Evolutionary conservation across 1,140 invertebrate species (phyloP).

Genomic region (Camponotus floridanus): DNA sequence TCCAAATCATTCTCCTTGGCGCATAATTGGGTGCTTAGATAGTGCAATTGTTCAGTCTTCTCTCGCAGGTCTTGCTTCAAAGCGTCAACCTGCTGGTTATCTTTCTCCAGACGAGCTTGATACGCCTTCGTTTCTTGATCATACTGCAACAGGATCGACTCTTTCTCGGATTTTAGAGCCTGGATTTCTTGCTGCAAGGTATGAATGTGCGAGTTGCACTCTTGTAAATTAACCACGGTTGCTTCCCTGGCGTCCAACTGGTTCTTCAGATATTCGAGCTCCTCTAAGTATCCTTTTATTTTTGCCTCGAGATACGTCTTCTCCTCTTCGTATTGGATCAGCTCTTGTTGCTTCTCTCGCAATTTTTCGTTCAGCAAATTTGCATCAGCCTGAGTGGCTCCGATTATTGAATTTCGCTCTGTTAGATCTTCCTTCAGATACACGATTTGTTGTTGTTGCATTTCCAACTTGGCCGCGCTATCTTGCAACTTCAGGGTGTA

Average conservation of each 20-base stretch:
- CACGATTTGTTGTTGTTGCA: constrained; percentile 50
- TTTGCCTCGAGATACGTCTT: constrained; percentile 69
- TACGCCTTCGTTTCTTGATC: constrained; percentile 44
- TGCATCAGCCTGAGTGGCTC: constrained; percentile 60
- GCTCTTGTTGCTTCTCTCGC: constrained; percentile 36
- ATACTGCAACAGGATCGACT: constrained; percentile 55
- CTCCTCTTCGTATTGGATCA: constrained; percentile 66
- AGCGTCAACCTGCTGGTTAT: constrained; percentile 8
- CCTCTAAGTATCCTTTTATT: constrained; percentile 67
- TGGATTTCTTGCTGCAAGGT: constrained; percentile 79
- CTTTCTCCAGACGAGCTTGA: neutral
- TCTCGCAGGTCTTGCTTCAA: constrained; percentile 36
- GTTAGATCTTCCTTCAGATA: constrained; percentile 67
- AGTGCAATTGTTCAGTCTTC: constrained; percentile 47
- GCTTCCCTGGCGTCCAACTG: constrained; percentile 65
- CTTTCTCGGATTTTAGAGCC: constrained; percentile 64
- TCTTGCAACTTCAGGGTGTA: neutral
- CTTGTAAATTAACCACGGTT: constrained; percentile 45
- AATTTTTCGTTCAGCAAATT: constrained; percentile 64
- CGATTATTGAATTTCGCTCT: constrained; percentile 70
- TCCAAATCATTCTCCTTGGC: constrained; percentile 33
- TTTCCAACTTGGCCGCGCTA: constrained; percentile 3
- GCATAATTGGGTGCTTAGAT: constrained; percentile 39
- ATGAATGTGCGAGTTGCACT: constrained; percentile 64
- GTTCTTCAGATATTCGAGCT: constrained; percentile 63